Evolutionary conservation across 1,140 invertebrate species (phyloP).

Genomic region (Medauroidea extradentata): DNA sequence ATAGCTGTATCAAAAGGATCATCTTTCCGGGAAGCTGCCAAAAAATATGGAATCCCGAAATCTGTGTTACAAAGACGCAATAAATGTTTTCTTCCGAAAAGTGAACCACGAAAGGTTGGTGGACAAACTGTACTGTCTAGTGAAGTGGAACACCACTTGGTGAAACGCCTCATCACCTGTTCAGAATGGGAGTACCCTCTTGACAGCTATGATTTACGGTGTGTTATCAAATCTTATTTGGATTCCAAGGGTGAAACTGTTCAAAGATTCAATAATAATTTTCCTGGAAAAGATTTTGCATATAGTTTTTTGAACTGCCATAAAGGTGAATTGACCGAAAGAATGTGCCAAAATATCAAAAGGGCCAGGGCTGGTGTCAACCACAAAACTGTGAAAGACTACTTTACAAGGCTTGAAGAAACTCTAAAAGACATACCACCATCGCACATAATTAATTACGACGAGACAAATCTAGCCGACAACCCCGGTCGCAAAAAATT

Average conservation of each 20-base stretch:
- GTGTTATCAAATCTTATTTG: not conserved
- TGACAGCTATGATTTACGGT: too few species aligned
- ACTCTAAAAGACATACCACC: conserved; percentile 12
- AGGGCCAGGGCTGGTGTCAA: conserved; percentile 23
- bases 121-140: too few species aligned
- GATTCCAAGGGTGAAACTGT: not conserved
- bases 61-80: too few species aligned
- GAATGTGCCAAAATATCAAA: conserved; percentile 37
- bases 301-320: conserved; percentile 31
- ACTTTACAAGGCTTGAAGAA: conserved; percentile 20
- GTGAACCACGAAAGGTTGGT: too few species aligned
- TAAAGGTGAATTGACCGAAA: conserved; percentile 23
- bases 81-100: too few species aligned
- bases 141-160: too few species aligned
- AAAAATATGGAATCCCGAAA: too few species aligned
- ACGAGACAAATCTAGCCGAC: conserved; percentile 24
- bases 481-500: conserved; percentile 33
- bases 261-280: conserved; percentile 29
- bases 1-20: too few species aligned
- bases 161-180: too few species aligned
- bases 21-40: too few species aligned
- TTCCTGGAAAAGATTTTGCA: conserved; percentile 29
- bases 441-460: conserved; percentile 22
- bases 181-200: too few species aligned
- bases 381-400: conserved; percentile 17